Percentiles rank a stretch among this genome's conserved stretches.
These are phyloP conservation scores for Novumbra hubbsi DNA, from an alignment of 2,797 vertebrate species.

Conservation along the genomic window DNA sequence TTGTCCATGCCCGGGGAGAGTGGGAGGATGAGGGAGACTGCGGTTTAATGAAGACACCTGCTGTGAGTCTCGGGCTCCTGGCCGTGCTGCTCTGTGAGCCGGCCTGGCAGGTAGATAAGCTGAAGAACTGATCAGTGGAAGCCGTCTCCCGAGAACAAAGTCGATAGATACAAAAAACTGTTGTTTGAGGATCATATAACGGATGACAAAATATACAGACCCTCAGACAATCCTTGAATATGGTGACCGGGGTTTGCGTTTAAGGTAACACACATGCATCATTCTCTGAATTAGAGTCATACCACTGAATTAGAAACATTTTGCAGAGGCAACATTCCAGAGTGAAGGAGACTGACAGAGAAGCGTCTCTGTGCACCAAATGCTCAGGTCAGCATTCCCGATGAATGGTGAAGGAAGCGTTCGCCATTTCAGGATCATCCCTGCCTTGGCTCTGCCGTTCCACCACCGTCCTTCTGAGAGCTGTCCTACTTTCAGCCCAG, in stretches of 20 bases:
- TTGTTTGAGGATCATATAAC: slow-evolving; percentile 45
- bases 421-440: slow-evolving; percentile 19
- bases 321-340: neutral
- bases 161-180: slow-evolving; percentile 35
- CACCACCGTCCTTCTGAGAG: slow-evolving; percentile 64
- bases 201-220: slow-evolving; percentile 20
- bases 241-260: slow-evolving; percentile 21
- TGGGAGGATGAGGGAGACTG: slow-evolving; percentile 33
- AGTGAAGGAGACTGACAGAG: slow-evolving; percentile 32
- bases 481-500: slow-evolving; percentile 64
- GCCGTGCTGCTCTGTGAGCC: slow-evolving; percentile 49
- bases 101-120: slow-evolving; percentile 61
- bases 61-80: slow-evolving; percentile 44
- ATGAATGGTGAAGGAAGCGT: slow-evolving; percentile 27
- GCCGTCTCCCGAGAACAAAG: slow-evolving; percentile 41
- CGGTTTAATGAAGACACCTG: slow-evolving; percentile 71
- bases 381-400: slow-evolving; percentile 16
- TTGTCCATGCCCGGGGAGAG: slow-evolving; percentile 53
- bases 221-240: neutral
- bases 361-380: slow-evolving; percentile 26
- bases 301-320: slow-evolving; percentile 1
- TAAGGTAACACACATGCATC: neutral
- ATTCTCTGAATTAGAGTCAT: neutral
- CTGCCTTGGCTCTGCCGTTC: slow-evolving; percentile 25
- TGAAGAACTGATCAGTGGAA: slow-evolving; percentile 61